These are phyloP conservation scores for Drosophila equinoxialis DNA, from an alignment of 1,140 invertebrate species.

Conservation along the genomic window DNA sequence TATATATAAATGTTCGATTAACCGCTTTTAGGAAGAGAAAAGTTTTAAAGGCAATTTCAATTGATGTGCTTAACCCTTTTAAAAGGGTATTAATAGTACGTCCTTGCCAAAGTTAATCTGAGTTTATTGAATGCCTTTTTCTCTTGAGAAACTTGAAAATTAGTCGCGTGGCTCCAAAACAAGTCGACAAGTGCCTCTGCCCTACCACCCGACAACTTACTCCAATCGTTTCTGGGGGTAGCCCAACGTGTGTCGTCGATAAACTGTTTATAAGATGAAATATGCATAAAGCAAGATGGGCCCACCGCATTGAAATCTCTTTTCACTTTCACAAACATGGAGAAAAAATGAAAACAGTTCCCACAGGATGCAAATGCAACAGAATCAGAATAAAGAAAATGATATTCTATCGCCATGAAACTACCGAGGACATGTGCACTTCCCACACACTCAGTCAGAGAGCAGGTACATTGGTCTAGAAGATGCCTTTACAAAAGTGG, in stretches of 20 bases:
- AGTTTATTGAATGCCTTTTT: background rate
- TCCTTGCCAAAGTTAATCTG: background rate
- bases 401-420: constrained; percentile 15
- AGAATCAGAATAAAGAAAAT: constrained; percentile 19
- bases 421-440: constrained; percentile 49
- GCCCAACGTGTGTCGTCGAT: constrained; percentile 23
- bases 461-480: constrained; percentile 44
- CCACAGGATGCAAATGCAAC: constrained; percentile 61
- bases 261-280: constrained; percentile 41
- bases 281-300: background rate
- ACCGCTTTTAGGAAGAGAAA: no score
- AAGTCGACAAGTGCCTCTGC: constrained; percentile 6
- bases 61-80: background rate
- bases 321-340: constrained; percentile 14
- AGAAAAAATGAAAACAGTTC: constrained; percentile 22
- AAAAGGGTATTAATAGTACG: background rate
- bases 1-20: no score
- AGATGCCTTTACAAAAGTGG: constrained; percentile 8
- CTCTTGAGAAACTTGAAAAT: constrained; percentile 63
- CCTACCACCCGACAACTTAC: no score
- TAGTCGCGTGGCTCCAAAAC: constrained; percentile 65
- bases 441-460: constrained; percentile 38
- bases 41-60: background rate
- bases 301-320: background rate
- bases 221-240: no score